Conservation (phyloP, 2,797 vertebrate species). For the Clarias fuscus region DNA sequence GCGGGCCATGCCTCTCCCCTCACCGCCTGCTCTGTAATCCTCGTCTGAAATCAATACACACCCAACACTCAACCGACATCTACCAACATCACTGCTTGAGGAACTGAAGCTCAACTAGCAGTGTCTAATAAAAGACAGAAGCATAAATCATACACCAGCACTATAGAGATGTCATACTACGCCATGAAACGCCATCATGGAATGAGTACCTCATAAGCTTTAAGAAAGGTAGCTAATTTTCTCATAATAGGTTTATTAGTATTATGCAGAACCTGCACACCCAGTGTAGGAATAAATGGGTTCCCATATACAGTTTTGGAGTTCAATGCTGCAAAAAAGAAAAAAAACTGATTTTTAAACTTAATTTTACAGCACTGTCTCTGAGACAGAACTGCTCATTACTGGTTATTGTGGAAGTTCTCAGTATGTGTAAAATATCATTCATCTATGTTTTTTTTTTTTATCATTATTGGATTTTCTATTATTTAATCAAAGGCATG, state of each 20-base stretch:
- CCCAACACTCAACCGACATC: conserved; percentile 29
- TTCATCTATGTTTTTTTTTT: not conserved
- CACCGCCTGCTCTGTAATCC: conserved; percentile 37
- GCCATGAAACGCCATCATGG: not conserved
- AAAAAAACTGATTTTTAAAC: not conserved
- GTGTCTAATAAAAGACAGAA: not conserved
- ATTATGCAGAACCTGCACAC: not conserved
- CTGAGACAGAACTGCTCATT: not conserved
- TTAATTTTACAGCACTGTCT: not conserved
- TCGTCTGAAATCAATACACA: conserved; percentile 36
- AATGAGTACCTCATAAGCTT: not conserved
- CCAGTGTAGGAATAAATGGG: not conserved
- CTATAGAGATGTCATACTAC: not conserved
- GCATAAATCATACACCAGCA: not conserved
- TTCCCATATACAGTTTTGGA: not conserved
- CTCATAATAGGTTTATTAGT: not conserved
- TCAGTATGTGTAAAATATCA: not conserved
- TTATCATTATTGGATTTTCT: not conserved
- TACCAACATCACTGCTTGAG: conserved; percentile 15
- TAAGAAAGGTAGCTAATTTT: not conserved
- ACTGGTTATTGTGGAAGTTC: not conserved
- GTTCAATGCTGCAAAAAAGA: not conserved
- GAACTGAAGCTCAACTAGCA: not conserved
- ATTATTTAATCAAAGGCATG: not conserved
- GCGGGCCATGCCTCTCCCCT: conserved; percentile 39